Conservation (phyloP, 2,888 invertebrate genomes). For the Teleogryllus oceanicus region DNA sequence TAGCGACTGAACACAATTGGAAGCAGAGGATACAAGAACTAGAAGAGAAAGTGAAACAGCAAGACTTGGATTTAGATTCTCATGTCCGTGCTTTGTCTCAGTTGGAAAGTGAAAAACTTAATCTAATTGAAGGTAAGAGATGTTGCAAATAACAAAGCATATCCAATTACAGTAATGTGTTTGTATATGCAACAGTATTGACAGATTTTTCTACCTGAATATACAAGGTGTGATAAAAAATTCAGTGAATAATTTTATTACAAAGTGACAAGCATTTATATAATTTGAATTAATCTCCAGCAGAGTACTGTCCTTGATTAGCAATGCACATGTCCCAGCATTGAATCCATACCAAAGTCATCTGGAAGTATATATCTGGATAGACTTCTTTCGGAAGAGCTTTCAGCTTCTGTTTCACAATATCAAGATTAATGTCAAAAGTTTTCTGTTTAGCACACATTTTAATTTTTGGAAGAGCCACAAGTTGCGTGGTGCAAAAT, state of each 20-base stretch:
- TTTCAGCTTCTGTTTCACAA: background rate
- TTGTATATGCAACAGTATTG: too few relatives aligned
- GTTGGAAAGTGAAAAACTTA: constrained; percentile 65
- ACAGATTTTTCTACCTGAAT: too few relatives aligned
- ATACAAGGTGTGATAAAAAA: too few relatives aligned
- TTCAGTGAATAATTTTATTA: too few relatives aligned
- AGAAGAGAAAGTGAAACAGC: constrained; percentile 36
- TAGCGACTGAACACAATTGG: constrained; percentile 29
- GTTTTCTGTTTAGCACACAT: background rate
- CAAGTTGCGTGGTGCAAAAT: background rate
- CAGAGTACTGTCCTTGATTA: too few relatives aligned
- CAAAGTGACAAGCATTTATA: too few relatives aligned
- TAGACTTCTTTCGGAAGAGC: too few relatives aligned
- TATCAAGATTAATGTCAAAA: background rate
- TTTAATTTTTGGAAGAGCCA: background rate
- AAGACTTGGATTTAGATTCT: constrained; percentile 50
- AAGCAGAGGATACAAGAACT: constrained; percentile 25
- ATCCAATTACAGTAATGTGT: too few relatives aligned
- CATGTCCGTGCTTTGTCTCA: constrained; percentile 59
- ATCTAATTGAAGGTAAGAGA: constrained; percentile 61
- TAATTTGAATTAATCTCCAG: too few relatives aligned
- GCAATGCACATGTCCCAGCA: too few relatives aligned
- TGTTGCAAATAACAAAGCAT: background rate
- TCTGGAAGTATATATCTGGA: too few relatives aligned
- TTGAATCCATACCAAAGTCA: too few relatives aligned